Evolutionary conservation across 2,888 invertebrate species (phyloP), one percentile per base, ranked within the genome.

Genomic region (Blastobasis lacticolella): DNA sequence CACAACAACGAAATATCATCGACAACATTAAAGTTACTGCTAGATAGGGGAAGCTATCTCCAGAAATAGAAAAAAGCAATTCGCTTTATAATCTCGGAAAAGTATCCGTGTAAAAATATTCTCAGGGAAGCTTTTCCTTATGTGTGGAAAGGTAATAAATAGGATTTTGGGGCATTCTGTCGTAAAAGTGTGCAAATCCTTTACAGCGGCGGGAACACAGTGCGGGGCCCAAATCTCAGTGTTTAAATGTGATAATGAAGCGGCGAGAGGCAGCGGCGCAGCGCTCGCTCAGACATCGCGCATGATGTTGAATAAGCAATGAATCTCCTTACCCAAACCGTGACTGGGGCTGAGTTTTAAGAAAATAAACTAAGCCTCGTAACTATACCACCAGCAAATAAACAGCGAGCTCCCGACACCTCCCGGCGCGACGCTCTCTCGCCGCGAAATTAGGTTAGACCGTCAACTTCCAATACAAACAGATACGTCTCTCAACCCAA

Each of bases 291-390:
- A 71, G 70, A 73, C 65, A 62, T 61, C 67, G 75, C 61, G 75
- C 78, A 78, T 78, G 80, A 71, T 71, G 63, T 57, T 75, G 79
- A 80, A 81, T 81, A 81, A 75, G 66, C 78, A 76, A 81, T 75
- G 72, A 73, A 73, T 69, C 62, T 69, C 67, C 66, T 63, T 66
- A 66, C 60, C 54, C 56, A 66, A 69, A 65, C 60, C 61, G 57
- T 52, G 58, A 55, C 60, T 61, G 61, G 53, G 60, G 59, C 56
- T 58, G 60, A 67, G 64, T 69, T 68, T 67, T 61, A 67, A 67
- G 67, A 66, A 72, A 71, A 72, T 60, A 67, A 71, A 70, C 66
- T 70, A 61, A 54, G 42, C 37, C 48, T 45, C 38, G 48, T 53
- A 42, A 47, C 46, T 46, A 52, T 57, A 51, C 54, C 54, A 51